phyloP scores from a whole-genome alignment of 2,797 vertebrate species.

The Apodemus agrarius region DNA sequence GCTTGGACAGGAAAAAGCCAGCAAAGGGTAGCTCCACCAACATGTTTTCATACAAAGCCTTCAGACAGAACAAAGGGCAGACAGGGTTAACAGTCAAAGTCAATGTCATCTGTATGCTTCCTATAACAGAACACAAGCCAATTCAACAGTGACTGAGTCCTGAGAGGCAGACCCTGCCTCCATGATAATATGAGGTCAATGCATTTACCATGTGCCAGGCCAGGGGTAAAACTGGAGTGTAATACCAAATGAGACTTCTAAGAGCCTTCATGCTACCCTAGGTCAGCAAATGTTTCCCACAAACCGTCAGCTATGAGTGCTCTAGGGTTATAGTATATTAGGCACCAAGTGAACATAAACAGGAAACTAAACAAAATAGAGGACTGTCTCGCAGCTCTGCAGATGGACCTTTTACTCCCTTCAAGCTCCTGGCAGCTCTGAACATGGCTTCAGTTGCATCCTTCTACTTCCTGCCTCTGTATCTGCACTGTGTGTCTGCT shows the following conservation, averaged over 20 bases:
- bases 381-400: not conserved
- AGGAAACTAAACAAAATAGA: not conserved
- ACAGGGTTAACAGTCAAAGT: not conserved
- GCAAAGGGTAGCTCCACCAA: slow-evolving; percentile 98
- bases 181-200: not conserved
- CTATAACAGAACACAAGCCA: not conserved
- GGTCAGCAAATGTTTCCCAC: too few species aligned
- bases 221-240: not conserved
- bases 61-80: slow-evolving; percentile 54
- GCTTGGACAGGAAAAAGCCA: slow-evolving; percentile 98
- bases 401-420: too few species aligned
- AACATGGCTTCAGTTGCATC: fast-evolving
- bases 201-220: not conserved
- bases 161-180: fast-evolving
- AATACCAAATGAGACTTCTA: fast-evolving
- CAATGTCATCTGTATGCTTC: fast-evolving
- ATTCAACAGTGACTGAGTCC: too few species aligned
- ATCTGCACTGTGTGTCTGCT: not conserved
- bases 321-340: fast-evolving
- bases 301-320: not conserved
- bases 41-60: slow-evolving; percentile 99
- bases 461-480: not conserved
- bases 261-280: not conserved
- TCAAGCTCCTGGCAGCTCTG: not conserved
- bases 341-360: not conserved